These are phyloP conservation scores for Archaeoteleia sp. DNA, from an alignment of 2,888 invertebrate genomes.

Conservation along the genomic window DNA sequence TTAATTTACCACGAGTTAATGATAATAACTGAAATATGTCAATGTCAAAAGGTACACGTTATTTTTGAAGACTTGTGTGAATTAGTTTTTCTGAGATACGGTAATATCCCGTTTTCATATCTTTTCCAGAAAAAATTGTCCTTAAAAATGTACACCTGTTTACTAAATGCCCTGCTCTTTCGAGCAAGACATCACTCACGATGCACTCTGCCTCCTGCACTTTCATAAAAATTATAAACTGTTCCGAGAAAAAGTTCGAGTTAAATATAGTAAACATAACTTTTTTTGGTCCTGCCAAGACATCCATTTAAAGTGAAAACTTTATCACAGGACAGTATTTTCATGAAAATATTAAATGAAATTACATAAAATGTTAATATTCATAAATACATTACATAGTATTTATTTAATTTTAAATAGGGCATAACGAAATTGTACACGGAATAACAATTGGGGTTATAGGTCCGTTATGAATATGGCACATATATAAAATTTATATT, in stretches of 20 bases:
- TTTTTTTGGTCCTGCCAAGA: constrained; percentile 20
- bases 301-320: neutral
- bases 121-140: constrained; percentile 33
- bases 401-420: too few relatives aligned
- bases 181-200: constrained; percentile 28
- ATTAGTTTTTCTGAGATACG: constrained; percentile 29
- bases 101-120: constrained; percentile 30
- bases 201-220: constrained; percentile 25
- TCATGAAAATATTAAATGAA: too few relatives aligned
- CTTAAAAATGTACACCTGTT: constrained; percentile 45
- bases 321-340: too few relatives aligned
- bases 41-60: constrained; percentile 19
- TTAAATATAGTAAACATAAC: constrained; percentile 16
- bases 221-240: constrained; percentile 34
- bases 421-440: too few relatives aligned
- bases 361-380: too few relatives aligned
- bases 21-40: constrained; percentile 29
- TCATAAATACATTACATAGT: too few relatives aligned
- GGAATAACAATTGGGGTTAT: too few relatives aligned
- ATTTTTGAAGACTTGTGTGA: constrained; percentile 31
- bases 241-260: constrained; percentile 20
- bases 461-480: too few relatives aligned
- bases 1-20: constrained; percentile 36
- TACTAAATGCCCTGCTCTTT: constrained; percentile 38
- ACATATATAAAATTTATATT: too few relatives aligned